Base-by-base conservation (phyloP, 2,113 vertebrate species). In the Tretioscincus oriximinensis region DNA sequence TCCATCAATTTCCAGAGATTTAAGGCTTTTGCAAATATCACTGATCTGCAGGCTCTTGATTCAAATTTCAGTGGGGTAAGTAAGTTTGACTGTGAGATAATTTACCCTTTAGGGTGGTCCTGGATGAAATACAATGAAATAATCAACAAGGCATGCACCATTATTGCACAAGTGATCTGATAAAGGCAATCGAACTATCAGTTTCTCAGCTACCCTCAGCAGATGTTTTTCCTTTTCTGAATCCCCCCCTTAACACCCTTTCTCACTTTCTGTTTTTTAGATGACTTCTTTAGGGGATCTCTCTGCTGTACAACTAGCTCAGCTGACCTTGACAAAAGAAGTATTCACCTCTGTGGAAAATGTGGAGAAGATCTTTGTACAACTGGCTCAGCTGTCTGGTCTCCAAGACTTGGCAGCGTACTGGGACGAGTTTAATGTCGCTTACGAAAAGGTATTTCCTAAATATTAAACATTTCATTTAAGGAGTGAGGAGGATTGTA, bases 21-120 rank as follows among this genome's bases (percentile, higher is more conserved):
- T 77, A 74, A 73, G 31, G 24, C 63, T 18, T 6, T 24, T 1
- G 66, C 84, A 12, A 85, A 64, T 58, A 41, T 90, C 49, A 29
- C 76, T 7, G 73, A 78, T 8, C 74, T 91, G 6, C 29, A 5
- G 16, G 31, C 80, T 67, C 22, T 85, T 7, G 69, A 69, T 7
- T 16, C 69, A 8, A 67, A 78, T 31, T 88, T 88, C 24, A 83
- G 24, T 35, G 80, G 81, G 88, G 89, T 91, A 83, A 91, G 89
- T 91, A 83, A 91, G 85, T 68, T 18, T 21, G 28, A 26, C 67
- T 21, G 4, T 18, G 49, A 41, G 4, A 26, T 28, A 28, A n/a
- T n/a, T n/a, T 65, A 65, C 26, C 10, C 9, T n/a, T 7, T 41
- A 67, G 16, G n/a, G 21, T 29, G 6, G 66, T 31, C 35, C 35